These are phyloP conservation scores for Epinephelus malabaricus DNA, from an alignment of 2,797 vertebrate genomes.

Conservation along the genomic window DNA sequence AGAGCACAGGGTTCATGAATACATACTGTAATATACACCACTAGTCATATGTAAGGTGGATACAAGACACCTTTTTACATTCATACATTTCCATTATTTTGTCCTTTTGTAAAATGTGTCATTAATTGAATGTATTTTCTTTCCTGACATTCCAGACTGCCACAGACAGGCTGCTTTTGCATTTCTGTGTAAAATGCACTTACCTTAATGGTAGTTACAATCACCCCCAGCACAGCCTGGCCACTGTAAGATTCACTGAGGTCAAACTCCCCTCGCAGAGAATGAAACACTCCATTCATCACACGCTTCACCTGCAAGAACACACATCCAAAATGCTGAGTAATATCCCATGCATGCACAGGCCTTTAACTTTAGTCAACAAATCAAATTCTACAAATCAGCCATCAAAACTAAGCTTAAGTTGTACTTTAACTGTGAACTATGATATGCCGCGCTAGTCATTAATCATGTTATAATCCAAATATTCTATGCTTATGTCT, in stretches of 20 bases:
- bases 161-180: not conserved
- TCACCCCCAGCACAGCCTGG: slow-evolving; percentile 87
- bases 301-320: slow-evolving; percentile 93
- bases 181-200: not conserved
- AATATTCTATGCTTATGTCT: no score
- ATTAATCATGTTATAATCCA: no score
- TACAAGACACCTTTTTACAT: not conserved
- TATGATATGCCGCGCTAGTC: no score
- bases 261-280: slow-evolving; percentile 93
- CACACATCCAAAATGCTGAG: not conserved
- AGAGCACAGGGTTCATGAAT: not conserved
- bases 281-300: slow-evolving; percentile 97
- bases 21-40: not conserved
- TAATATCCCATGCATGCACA: not conserved
- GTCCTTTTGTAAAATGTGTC: not conserved
- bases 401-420: not conserved
- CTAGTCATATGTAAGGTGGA: not conserved
- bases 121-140: not conserved
- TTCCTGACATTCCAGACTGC: not conserved
- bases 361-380: no score
- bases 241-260: slow-evolving; percentile 91
- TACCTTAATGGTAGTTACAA: slow-evolving; percentile 96
- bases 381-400: not conserved
- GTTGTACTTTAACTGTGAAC: not conserved
- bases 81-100: not conserved